Base-by-base conservation (phyloP, 2,113 vertebrate genomes). In the Engystomops pustulosus region DNA sequence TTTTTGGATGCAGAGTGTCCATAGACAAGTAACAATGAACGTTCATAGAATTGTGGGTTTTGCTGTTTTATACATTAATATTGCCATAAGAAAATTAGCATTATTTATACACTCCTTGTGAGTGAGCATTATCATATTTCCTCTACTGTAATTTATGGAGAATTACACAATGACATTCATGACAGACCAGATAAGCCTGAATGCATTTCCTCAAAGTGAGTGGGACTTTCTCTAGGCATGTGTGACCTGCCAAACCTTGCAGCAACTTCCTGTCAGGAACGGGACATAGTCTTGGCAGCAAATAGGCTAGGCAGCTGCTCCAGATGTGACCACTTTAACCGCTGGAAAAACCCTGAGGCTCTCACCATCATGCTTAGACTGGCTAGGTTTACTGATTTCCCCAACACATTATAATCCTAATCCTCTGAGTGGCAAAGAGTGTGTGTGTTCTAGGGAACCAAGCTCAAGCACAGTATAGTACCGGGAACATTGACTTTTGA, bases 271-370 rank as follows among this genome's bases (percentile, higher is more conserved):
- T 67, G 71, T 12, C 14, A 32, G 74, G 41, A 51, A 9, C 25
- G 15, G 77, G 58, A 80, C 62, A 0, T 9, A 60, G 44, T 32
- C 67, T 84, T 84, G 23, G 30, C n/a, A 70, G 79, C 41, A 79
- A 76, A 72, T 20, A 6, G 15, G 30, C 27, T 32, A 41, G 49
- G 67, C 77, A 80, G 79, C 58, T 77, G 60, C 47, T 60, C 72
- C 72, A 82, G 85, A 77, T 82, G 71, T 69, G 62, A 51, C 70
- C 72, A 60, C 79, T 68, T 67, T 75, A 85, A 80, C 85, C 79
- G 32, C 78, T 85, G 85, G 79, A 85, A 85, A 79, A 69, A 69
- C 83, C 83, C 83, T n/a, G 34, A 70, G 83, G 83, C 83, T 45
- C 18, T 79, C 45, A 58, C 75, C 67, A 67, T 55, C 72, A 78